These are phyloP conservation scores for Genyomyrus donnyi DNA, from an alignment of 2,113 vertebrate genomes.

Conservation along the genomic window DNA sequence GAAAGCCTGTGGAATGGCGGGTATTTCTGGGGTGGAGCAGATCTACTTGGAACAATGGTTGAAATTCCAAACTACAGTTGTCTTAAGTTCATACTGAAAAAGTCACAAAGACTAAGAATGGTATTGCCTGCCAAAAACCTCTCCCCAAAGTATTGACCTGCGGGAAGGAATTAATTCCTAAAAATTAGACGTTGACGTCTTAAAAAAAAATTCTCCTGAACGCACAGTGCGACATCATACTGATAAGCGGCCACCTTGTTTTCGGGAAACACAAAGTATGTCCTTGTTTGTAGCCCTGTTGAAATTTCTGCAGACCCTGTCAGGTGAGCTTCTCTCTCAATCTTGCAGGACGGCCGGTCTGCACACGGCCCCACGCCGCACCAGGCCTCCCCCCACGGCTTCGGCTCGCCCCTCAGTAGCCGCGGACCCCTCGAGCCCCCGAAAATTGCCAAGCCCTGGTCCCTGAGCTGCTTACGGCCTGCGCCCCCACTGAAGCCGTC, in stretches of 20 bases:
- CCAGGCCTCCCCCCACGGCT: slow-evolving; percentile 63
- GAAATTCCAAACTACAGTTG: background rate
- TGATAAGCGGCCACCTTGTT: background rate
- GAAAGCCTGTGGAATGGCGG: background rate
- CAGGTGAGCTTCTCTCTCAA: background rate
- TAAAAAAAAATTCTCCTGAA: background rate
- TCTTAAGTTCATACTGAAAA: background rate
- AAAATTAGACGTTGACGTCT: background rate
- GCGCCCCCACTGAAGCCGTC: slow-evolving; percentile 86
- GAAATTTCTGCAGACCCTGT: background rate
- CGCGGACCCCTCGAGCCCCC: slow-evolving; percentile 89
- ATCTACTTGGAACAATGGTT: background rate
- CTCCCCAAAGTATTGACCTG: background rate
- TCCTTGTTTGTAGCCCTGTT: background rate
- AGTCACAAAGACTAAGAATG: background rate
- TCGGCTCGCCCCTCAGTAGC: slow-evolving; percentile 56
- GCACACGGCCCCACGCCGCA: slow-evolving; percentile 85
- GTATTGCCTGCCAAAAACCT: background rate
- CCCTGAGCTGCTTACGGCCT: slow-evolving; percentile 89
- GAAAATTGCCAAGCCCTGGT: slow-evolving; percentile 88
- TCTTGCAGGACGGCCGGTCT: slow-evolving; percentile 32
- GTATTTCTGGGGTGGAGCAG: background rate
- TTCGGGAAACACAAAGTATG: background rate
- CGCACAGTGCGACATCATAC: background rate
- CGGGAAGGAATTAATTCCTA: background rate